A percentile compares a stretch with the other conserved stretches of the same genome.
These are phyloP conservation scores for Habropoda laboriosa DNA, from an alignment of 1,140 invertebrate species.

Conservation along the genomic window DNA sequence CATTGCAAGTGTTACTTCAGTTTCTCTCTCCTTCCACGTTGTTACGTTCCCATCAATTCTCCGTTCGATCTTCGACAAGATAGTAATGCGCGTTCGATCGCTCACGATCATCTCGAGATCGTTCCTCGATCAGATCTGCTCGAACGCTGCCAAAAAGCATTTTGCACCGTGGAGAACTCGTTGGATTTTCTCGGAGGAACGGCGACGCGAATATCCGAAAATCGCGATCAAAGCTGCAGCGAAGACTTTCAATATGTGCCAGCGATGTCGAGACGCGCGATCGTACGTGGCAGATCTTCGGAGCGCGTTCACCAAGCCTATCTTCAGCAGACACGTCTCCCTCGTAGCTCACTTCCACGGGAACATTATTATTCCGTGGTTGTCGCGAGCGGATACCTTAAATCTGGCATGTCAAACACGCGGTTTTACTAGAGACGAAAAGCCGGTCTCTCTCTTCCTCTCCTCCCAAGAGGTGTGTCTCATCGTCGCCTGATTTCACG, in stretches of 20 bases:
- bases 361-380: constrained; percentile 59
- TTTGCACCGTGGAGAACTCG: neutral
- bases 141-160: neutral
- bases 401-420: constrained; percentile 64
- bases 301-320: constrained; percentile 36
- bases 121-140: neutral
- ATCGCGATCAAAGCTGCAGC: constrained; percentile 10
- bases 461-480: constrained; percentile 19
- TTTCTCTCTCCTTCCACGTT: constrained; percentile 6
- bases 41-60: constrained; percentile 5
- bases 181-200: neutral
- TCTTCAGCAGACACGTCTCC: constrained; percentile 42
- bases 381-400: constrained; percentile 63
- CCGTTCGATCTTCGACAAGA: neutral
- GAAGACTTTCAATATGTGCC: constrained; percentile 48
- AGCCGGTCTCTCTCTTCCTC: neutral
- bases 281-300: constrained; percentile 31
- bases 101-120: neutral
- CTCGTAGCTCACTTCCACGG: constrained; percentile 39
- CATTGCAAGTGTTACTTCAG: no score
- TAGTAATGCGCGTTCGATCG: neutral
- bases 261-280: constrained; percentile 18
- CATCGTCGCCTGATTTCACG: constrained; percentile 42
- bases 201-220: constrained; percentile 26
- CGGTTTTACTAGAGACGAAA: constrained; percentile 38